Base-by-base conservation (phyloP, 2,113 vertebrate species). In the Carettochelys insculpta region DNA sequence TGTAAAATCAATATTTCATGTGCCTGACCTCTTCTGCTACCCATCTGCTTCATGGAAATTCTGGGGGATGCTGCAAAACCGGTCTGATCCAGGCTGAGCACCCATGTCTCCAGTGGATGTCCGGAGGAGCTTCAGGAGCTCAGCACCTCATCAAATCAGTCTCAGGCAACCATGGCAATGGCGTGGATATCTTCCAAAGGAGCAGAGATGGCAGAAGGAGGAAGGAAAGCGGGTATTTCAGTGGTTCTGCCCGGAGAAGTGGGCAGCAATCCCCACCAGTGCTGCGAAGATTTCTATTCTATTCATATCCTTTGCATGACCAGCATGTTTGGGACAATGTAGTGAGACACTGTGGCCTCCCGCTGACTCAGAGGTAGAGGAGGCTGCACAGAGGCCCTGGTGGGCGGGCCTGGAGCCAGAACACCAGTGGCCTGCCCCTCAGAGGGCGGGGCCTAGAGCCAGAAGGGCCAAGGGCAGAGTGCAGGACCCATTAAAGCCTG, bases 31-130 rank as follows among this genome's bases (percentile, higher is more conserved):
- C 91, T 82, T 58, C 92, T 11, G 0, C 2, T 68, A 71, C 31
- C 86, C 31, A 58, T 86, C 48, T 75, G 4, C 13, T 86, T 79
- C 41, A 51, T 82, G 1, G 1, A 41, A n/a, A 1, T 12, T 22
- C 43, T 1, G 12, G 50, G 5, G 0, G 3, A 56, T 22, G 71
- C 0, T 5, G 65, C 4, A 16, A 79, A 43, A 11, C 54, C 0
- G 8, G 11, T 38, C 10, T 1, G 61, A n/a, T 38, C 61, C 2
- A n/a, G 34, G 58, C 16, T 65, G 58, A 65, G 58, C 58, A 65
- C 6, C 31, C 56, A 61, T 7, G 34, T 61, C 31, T 61, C 31
- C 31, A 31, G 7, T 34, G 56, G 31, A 34, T 11, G 19, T 8
- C 17, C 16, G n/a, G 34, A 34, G 61, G 61, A 38, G 34, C 61